Evolutionary conservation across 2,888 invertebrate species (phyloP), one percentile per base, ranked within the genome.

Genomic region (Thymelicus acteon): DNA sequence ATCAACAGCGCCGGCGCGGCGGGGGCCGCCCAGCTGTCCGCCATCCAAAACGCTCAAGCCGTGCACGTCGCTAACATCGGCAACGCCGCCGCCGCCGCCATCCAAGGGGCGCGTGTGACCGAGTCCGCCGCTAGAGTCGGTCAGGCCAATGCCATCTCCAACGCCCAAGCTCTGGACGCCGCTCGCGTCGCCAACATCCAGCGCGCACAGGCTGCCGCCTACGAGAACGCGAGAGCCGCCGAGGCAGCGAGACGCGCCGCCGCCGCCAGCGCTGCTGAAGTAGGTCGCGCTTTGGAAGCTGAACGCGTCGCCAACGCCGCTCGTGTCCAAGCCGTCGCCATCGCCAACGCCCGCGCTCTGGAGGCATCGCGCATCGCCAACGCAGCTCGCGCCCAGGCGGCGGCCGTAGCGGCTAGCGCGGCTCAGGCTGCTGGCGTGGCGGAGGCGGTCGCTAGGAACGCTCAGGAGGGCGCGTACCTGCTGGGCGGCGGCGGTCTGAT

Each of bases 31-130:
- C 93, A 92, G 67, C 88, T 93, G 61, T 91, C 90, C 71, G 92
- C 92, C 52, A 92, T 92, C 73, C 92, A 93, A 73, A 92, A 92
- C 79, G 92, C 93, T 1, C 93, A 92, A 72, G 93, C 93, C 13
- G 91, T 86, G 12, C 92, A 91, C 15, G 93, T 88, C 2, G 83
- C 92, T 4, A 88, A 91, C 73, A 91, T 93, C 75, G 91, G 87
- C 37, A 90, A 92, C 79, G 84, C 92, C 0, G 93, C 93, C 60
- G 90, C 91, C 13, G 91, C 90, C 39, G 93, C 91, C 49, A 93
- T 93, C 76, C 92, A 92, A 71, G 91, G 91, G 0, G 93, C 93
- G 3, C 90, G 92, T 13, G 88, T 85, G 13, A 81, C 92, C 6
- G 93, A 93, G 75, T 90, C 87, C 1, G 91, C 90, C 10, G 93